A percentile compares a stretch with the other conserved stretches of the same genome.
Conservation (phyloP, 2,113 vertebrate species). For the Peucedramus taeniatus region DNA sequence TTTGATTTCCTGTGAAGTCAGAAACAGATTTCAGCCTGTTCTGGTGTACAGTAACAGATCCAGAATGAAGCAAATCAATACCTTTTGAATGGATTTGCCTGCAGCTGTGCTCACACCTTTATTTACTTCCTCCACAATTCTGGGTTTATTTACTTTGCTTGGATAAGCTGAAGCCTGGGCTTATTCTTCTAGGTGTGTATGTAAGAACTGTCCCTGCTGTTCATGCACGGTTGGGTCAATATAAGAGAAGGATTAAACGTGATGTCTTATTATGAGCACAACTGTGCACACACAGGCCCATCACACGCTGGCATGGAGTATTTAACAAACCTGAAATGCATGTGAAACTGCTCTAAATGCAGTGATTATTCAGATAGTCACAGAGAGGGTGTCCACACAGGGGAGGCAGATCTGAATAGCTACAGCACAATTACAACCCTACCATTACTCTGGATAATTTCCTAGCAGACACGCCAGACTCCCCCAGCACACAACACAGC, state of each 20-base stretch:
- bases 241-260: not conserved
- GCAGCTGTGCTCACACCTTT: conserved; percentile 1
- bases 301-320: not conserved
- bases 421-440: conserved; percentile 18
- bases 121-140: not conserved
- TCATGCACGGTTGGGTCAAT: not conserved
- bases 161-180: not conserved
- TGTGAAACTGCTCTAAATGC: not conserved
- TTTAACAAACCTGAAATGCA: not conserved
- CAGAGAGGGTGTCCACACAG: not conserved
- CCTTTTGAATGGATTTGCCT: not conserved
- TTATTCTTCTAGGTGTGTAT: not conserved
- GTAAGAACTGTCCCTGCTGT: not conserved
- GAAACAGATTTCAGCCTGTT: not conserved
- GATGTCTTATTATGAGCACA: not conserved
- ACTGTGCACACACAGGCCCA: not conserved
- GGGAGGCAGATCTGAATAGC: conserved; percentile 33
- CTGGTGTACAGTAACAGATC: not conserved
- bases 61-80: not conserved
- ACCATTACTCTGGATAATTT: not conserved
- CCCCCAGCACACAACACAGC: not conserved
- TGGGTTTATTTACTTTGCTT: not conserved
- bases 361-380: conserved; percentile 7
- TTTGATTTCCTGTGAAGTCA: not conserved
- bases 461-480: not conserved